Evolutionary conservation across 2,113 vertebrate genomes (phyloP).

Genomic region (Eptesicus fuscus): DNA sequence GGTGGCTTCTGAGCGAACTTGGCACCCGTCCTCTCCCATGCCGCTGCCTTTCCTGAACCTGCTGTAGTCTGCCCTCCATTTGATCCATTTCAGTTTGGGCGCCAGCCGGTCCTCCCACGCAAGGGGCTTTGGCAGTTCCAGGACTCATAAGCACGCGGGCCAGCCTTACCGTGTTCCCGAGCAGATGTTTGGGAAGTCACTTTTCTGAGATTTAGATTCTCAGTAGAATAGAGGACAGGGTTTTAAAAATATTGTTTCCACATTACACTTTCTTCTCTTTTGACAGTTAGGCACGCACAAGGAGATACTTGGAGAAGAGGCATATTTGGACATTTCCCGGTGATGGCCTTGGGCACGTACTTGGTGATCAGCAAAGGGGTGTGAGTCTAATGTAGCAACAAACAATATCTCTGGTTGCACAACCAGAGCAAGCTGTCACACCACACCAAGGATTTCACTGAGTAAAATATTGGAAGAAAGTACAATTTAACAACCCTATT

Average conservation of each 20-base stretch:
- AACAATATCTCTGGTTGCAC: neutral
- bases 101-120: neutral
- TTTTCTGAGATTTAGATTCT: conserved; percentile 46
- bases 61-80: conserved; percentile 10
- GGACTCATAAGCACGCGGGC: neutral
- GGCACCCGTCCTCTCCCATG: neutral
- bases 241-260: conserved; percentile 47
- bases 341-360: neutral
- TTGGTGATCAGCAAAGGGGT: neutral
- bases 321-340: neutral
- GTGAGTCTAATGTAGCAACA: neutral
- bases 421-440: neutral
- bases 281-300: neutral
- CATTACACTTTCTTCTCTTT: conserved; percentile 37
- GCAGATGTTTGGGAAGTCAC: conserved; percentile 55
- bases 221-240: neutral
- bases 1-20: neutral
- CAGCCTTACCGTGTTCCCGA: neutral
- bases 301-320: neutral
- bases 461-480: neutral
- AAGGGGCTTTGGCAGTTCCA: neutral
- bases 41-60: neutral
- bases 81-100: neutral
- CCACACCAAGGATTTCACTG: neutral
- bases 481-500: accelerated